Percentiles rank a stretch among this genome's conserved stretches.
phyloP scores from a whole-genome alignment of 1,140 invertebrate species.

The Formica exsecta region DNA sequence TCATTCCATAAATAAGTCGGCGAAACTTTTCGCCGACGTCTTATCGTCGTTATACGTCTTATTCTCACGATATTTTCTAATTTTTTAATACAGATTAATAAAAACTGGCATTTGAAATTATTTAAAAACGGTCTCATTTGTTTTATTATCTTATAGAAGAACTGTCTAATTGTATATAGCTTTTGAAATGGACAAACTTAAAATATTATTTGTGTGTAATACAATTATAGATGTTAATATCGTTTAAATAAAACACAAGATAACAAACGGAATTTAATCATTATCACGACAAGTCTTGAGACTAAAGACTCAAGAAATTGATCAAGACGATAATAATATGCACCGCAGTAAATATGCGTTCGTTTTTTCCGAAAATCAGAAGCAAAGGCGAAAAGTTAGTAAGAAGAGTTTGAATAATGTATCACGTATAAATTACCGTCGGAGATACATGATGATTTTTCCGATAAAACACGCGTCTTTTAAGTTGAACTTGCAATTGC shows the following conservation, averaged over 20 bases:
- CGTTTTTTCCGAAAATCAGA: slow-evolving; percentile 11
- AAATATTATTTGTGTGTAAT: too few species aligned
- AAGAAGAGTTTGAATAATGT: slow-evolving; percentile 41
- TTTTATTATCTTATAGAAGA: neutral
- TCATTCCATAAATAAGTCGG: slow-evolving; percentile 18
- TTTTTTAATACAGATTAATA: neutral
- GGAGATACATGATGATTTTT: neutral
- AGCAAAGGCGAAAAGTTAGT: neutral
- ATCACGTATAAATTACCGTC: slow-evolving; percentile 8
- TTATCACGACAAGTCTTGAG: neutral
- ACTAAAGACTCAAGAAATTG: neutral
- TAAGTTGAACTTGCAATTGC: neutral
- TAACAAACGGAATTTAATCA: slow-evolving; percentile 1
- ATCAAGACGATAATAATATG: neutral
- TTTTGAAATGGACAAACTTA: neutral
- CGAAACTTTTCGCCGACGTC: neutral
- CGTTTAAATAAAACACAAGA: neutral
- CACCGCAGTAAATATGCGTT: neutral
- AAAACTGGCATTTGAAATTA: neutral
- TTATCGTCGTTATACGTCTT: neutral
- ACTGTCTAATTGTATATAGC: neutral
- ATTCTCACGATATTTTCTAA: too few species aligned
- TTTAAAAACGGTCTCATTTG: neutral
- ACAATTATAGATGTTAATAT: neutral
- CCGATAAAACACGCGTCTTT: neutral